Evolutionary conservation across 2,113 vertebrate species (phyloP), one percentile per base, ranked within the genome.

Genomic region (Nesoenas mayeri): DNA sequence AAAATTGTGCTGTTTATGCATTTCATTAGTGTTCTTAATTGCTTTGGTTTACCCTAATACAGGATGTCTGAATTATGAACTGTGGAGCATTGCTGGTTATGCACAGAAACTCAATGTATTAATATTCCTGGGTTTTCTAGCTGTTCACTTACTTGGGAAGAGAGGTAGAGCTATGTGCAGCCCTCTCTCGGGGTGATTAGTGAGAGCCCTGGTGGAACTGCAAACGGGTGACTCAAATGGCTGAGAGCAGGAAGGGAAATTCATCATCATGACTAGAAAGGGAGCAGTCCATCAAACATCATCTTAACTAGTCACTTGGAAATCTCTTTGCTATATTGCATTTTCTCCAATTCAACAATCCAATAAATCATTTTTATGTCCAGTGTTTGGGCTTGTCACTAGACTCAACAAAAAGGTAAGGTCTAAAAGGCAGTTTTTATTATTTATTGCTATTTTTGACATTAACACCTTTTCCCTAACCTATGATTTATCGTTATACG

Each of bases 401-500:
- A 57, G 40, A 57, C 17, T 90, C 8, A 70, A 34, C 25, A 83
- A 48, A 11, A 85, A 79, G 34, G 21, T 50, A 25, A 1, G 10
- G 19, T 34, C 34, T 60, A 65, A 84, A 81, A 84, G 12, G 24
- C 38, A 50, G 62, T 0, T 18, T 91, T 84, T 71, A 42, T 40
- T 83, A 70, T 66, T 80, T 48, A 53, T 54, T 14, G 8, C 38
- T 40, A 12, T n/a, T 70, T 57, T 61, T 78, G 57, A 58, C 24
- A 67, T 75, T 19, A 67, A 56, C 25, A 80, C 32, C 32, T 95
- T 80, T 70, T 3, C 15, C 50, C 6, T 26, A 40, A 51, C 3
- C 2, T 48, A 25, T 2, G 0, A 61, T 79, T 79, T 44, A 74
- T 75, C 0, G 0, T 50, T 65, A 31, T 17, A 11, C 0, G 5